Evolutionary conservation across 2,113 vertebrate species (phyloP).

Genomic region (Crotalus tigris): DNA sequence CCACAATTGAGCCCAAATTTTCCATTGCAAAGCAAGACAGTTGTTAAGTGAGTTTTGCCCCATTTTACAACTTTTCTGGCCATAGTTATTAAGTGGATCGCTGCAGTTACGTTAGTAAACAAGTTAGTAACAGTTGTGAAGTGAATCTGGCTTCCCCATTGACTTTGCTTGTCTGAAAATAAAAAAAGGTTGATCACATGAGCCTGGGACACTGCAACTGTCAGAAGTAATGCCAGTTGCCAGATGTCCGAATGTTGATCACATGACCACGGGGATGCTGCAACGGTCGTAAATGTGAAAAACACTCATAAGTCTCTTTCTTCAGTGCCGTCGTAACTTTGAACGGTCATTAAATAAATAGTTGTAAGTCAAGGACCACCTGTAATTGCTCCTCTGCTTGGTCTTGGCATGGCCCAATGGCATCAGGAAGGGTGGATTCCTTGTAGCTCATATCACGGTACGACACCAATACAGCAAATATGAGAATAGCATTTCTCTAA

Average conservation of each 20-base stretch:
- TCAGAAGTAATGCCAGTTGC: background rate
- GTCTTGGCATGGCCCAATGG: no score
- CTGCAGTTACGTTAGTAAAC: no score
- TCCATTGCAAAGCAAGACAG: no score
- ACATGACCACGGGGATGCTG: background rate
- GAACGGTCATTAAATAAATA: background rate
- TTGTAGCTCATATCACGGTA: background rate
- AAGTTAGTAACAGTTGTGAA: background rate
- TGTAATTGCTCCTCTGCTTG: background rate
- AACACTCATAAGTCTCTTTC: background rate
- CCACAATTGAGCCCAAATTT: no score
- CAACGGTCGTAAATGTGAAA: background rate
- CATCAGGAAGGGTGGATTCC: background rate
- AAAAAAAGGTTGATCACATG: background rate
- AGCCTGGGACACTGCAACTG: background rate
- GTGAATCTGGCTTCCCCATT: background rate
- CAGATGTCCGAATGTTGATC: background rate
- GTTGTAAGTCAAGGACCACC: background rate
- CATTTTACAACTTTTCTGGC: no score
- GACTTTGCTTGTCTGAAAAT: background rate
- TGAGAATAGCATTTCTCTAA: background rate
- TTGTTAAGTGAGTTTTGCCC: no score
- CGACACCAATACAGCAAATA: background rate
- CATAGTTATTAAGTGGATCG: no score
- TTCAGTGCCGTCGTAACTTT: background rate